phyloP scores from a whole-genome alignment of 2,113 vertebrate species.

The Ptyas mucosa region DNA sequence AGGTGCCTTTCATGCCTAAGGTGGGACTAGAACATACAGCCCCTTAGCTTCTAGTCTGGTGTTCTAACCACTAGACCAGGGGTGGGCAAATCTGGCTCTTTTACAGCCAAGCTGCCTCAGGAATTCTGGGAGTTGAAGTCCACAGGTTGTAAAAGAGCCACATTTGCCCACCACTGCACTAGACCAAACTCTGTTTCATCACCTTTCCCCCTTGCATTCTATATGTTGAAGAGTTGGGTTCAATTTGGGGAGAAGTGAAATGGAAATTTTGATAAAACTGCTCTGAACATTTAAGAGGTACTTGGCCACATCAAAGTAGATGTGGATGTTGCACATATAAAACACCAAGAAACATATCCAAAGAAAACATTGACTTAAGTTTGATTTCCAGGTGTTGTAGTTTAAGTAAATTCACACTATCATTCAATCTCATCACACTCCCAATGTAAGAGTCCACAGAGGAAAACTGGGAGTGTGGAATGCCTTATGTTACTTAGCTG shows the following conservation, averaged over 20 bases:
- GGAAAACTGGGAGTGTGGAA: not conserved
- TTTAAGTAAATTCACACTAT: not conserved
- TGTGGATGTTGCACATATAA: not conserved
- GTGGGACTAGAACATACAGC: not conserved
- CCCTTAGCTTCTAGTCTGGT: not conserved
- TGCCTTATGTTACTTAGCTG: not conserved
- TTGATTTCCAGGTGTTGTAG: not conserved
- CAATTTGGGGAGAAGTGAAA: not conserved
- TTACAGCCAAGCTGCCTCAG: too few species aligned
- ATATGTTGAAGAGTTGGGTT: not conserved
- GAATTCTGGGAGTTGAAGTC: too few species aligned
- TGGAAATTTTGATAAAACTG: not conserved
- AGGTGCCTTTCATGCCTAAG: not conserved
- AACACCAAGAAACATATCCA: not conserved
- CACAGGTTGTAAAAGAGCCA: too few species aligned
- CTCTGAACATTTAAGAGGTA: not conserved
- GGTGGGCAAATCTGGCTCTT: too few species aligned
- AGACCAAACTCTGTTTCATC: not conserved
- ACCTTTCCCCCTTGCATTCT: not conserved
- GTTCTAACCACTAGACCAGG: not conserved
- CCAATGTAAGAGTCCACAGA: not conserved
- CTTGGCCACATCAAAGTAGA: not conserved
- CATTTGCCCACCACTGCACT: too few species aligned
- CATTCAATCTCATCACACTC: not conserved
- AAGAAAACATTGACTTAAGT: not conserved